phyloP scores from a whole-genome alignment of 2,113 vertebrate genomes.

The Lamprologus sp. region DNA sequence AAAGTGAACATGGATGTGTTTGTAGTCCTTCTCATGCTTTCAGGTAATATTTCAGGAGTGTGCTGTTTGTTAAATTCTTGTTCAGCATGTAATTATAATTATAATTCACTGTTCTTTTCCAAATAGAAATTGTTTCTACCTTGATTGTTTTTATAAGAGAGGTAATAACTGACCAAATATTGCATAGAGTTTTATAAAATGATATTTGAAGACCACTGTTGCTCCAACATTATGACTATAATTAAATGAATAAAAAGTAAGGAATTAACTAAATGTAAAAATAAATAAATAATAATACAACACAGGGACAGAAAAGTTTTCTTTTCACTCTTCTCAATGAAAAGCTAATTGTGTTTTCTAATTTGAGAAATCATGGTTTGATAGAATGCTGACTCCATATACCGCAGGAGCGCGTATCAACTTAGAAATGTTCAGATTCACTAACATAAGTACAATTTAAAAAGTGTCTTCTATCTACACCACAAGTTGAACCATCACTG shows the following conservation, averaged over 20 bases:
- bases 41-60: not conserved
- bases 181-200: not conserved
- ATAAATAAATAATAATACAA: not conserved
- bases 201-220: not conserved
- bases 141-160: not conserved
- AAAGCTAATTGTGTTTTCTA: not conserved
- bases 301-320: not conserved
- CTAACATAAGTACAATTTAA: not conserved
- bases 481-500: not conserved
- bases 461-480: not conserved
- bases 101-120: not conserved
- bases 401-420: not conserved
- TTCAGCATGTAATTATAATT: not conserved
- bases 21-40: not conserved
- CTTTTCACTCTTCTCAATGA: not conserved
- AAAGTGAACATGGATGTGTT: not conserved
- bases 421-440: not conserved
- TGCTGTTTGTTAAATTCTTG: not conserved
- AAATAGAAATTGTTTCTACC: not conserved
- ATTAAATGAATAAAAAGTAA: not conserved
- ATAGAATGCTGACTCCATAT: not conserved
- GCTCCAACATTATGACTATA: not conserved
- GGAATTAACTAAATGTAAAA: not conserved
- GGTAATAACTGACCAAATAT: not conserved
- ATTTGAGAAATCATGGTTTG: not conserved